These are phyloP conservation scores for Dipus sagitta DNA, from an alignment of 2,797 vertebrate genomes.

Conservation along the genomic window DNA sequence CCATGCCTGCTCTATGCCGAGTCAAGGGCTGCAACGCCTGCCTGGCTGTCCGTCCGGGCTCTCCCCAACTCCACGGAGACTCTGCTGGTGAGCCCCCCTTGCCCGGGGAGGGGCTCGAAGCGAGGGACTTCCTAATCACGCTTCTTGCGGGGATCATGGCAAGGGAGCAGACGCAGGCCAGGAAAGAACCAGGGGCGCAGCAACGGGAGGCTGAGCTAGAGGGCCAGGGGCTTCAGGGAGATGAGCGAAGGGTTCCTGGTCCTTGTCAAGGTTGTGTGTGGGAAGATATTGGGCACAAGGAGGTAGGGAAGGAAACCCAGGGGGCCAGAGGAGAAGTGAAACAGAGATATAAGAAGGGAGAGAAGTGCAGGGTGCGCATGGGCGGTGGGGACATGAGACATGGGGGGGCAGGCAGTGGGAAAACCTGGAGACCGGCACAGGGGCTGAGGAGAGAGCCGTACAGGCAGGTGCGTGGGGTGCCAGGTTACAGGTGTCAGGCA, in stretches of 20 bases:
- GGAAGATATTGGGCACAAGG: not conserved
- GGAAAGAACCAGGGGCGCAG: not conserved
- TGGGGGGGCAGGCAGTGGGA: not conserved
- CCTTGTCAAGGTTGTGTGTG: not conserved
- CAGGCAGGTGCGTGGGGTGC: not conserved
- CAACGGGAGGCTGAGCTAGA: not conserved
- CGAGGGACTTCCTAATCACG: not conserved
- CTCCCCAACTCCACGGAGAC: not conserved
- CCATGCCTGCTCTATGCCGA: not conserved
- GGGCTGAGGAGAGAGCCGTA: accelerated
- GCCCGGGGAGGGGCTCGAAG: not conserved
- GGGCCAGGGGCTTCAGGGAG: not conserved
- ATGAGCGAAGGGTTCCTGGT: not conserved
- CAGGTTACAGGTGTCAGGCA: not conserved
- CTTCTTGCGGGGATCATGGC: not conserved
- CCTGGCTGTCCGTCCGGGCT: not conserved
- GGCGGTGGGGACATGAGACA: accelerated
- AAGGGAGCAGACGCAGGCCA: not conserved
- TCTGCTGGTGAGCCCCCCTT: not conserved
- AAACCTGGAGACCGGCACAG: not conserved
- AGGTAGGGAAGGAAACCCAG: not conserved
- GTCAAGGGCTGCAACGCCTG: too few relatives aligned
- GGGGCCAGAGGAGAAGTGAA: not conserved
- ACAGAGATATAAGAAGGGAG: accelerated
- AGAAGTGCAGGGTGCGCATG: not conserved